phyloP scores from a whole-genome alignment of 2,888 invertebrate species.

The Ganaspis brasiliensis region DNA sequence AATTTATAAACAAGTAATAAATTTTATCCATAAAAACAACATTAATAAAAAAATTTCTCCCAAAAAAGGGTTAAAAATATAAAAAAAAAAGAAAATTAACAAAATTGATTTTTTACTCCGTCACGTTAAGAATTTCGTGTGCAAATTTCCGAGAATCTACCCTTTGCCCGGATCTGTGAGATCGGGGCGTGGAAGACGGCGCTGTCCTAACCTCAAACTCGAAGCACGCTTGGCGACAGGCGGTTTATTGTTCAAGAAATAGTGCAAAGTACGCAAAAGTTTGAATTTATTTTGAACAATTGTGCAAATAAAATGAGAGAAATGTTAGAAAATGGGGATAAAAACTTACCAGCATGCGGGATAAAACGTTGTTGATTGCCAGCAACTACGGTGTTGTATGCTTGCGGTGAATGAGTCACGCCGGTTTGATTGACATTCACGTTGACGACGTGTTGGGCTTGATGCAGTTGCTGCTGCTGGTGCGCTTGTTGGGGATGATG shows the following conservation, averaged over 20 bases:
- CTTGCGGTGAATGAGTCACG: slow-evolving; percentile 67
- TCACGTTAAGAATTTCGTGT: neutral
- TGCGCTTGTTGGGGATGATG: slow-evolving; percentile 49
- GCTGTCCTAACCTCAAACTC: slow-evolving; percentile 67
- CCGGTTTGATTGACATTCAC: slow-evolving; percentile 70
- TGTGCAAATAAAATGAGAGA: slow-evolving; percentile 1
- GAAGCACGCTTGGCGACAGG: slow-evolving; percentile 23
- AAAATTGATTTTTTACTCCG: too few species aligned
- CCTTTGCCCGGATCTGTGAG: neutral
- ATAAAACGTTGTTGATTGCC: slow-evolving; percentile 68
- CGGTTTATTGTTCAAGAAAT: neutral
- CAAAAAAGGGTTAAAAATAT: too few species aligned
- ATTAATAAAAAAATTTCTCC: too few species aligned
- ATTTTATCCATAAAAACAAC: too few species aligned
- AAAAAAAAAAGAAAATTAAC: too few species aligned
- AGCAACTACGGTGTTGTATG: slow-evolving; percentile 71
- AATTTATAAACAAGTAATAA: too few species aligned
- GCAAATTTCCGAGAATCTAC: neutral
- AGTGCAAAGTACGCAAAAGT: too few species aligned
- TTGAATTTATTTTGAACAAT: too few species aligned
- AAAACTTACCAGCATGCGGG: slow-evolving; percentile 72
- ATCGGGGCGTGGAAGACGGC: slow-evolving; percentile 50
- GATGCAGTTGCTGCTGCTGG: slow-evolving; percentile 63
- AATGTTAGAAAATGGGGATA: neutral
- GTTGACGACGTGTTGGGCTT: slow-evolving; percentile 66